Evolutionary conservation across 2,113 vertebrate species (phyloP).

Genomic region (Apodemus speciosus): DNA sequence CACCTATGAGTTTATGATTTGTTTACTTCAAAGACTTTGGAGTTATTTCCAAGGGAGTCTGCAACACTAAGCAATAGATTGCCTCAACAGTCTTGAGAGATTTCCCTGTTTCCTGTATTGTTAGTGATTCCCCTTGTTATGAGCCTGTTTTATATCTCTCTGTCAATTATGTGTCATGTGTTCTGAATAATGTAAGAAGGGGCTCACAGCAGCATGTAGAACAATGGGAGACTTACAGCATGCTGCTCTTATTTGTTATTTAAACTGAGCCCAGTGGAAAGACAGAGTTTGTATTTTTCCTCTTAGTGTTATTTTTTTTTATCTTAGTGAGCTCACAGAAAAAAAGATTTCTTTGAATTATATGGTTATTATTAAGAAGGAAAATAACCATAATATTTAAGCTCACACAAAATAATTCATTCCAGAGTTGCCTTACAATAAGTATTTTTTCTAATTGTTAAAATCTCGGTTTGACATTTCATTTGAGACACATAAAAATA

Average conservation of each 20-base stretch:
- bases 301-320: constrained; percentile 50
- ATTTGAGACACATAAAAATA: constrained; percentile 21
- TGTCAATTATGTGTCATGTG: constrained; percentile 40
- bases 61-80: background rate
- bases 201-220: background rate
- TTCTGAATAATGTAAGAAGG: constrained; percentile 43
- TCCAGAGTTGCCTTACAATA: constrained; percentile 13
- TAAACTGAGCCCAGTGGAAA: constrained; percentile 36
- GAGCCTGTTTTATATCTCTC: constrained; percentile 28
- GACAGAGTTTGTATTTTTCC: background rate
- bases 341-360: constrained; percentile 53
- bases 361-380: constrained; percentile 31
- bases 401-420: constrained; percentile 22
- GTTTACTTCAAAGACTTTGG: constrained; percentile 39
- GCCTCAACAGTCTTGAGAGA: background rate
- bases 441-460: constrained; percentile 21
- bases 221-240: background rate
- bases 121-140: constrained; percentile 34
- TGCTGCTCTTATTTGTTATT: constrained; percentile 59
- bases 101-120: background rate
- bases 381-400: constrained; percentile 61
- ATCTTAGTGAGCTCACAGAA: background rate
- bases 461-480: constrained; percentile 16
- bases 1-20: background rate
- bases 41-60: background rate